A percentile compares a stretch with the other conserved stretches of the same genome.
Evolutionary conservation across 2,113 vertebrate genomes (phyloP).

Genomic region (Zosterops japonicus): DNA sequence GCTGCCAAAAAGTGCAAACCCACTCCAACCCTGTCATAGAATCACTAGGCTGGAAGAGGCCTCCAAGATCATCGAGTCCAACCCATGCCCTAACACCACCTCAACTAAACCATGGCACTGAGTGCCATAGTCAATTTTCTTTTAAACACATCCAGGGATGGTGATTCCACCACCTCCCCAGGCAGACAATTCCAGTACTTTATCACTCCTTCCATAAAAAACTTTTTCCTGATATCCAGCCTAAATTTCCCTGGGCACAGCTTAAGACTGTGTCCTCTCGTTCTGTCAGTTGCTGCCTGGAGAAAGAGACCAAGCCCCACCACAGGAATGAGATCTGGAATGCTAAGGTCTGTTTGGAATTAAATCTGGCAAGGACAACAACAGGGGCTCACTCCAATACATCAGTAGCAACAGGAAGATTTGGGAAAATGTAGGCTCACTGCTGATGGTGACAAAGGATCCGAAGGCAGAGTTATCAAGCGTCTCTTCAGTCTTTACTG

Average conservation of each 20-base stretch:
- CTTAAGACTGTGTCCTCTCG: rapidly evolving
- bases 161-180: not conserved
- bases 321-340: not conserved
- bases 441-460: not conserved
- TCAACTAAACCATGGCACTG: not conserved
- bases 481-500: not conserved
- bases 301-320: not conserved
- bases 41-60: not conserved
- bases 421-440: rapidly evolving
- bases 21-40: not conserved
- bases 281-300: not conserved
- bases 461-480: not conserved
- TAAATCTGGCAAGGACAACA: not conserved
- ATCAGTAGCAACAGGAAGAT: not conserved
- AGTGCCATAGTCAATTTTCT: no score
- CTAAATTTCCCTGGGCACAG: rapidly evolving
- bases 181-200: not conserved
- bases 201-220: not conserved
- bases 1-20: not conserved
- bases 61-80: not conserved
- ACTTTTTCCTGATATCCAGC: not conserved
- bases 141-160: not conserved
- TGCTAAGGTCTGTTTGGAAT: not conserved
- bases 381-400: not conserved
- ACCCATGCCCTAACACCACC: not conserved